These are phyloP conservation scores for Apamea crenata DNA, from an alignment of 2,888 invertebrate species.

Conservation along the genomic window DNA sequence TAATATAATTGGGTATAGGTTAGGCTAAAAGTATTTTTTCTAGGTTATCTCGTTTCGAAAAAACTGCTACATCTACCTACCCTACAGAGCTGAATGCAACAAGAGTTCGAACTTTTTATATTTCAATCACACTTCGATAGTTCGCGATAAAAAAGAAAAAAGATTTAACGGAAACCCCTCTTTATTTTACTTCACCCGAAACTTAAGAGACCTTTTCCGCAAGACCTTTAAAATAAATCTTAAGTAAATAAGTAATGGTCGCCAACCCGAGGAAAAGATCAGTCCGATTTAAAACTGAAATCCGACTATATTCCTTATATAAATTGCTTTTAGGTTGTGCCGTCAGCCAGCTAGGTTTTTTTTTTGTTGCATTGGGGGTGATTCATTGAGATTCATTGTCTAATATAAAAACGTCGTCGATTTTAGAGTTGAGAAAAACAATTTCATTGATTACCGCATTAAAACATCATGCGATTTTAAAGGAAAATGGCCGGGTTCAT, in stretches of 20 bases:
- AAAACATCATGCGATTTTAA: background rate
- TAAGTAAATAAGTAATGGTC: conserved; percentile 60
- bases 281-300: conserved; percentile 56
- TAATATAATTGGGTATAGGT: background rate
- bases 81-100: background rate
- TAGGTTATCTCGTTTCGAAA: background rate
- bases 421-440: background rate
- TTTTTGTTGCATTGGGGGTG: conserved; percentile 24
- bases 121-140: conserved; percentile 49
- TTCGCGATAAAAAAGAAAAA: conserved; percentile 37
- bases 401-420: background rate
- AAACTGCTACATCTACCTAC: no score
- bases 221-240: conserved; percentile 57
- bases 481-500: background rate
- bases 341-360: conserved; percentile 26
- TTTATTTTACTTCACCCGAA: conserved; percentile 45
- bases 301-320: conserved; percentile 54
- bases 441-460: background rate
- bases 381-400: conserved; percentile 20
- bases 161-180: conserved; percentile 23
- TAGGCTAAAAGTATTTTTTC: background rate
- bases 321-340: conserved; percentile 51
- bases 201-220: conserved; percentile 48
- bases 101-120: conserved; percentile 12
- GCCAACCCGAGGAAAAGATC: conserved; percentile 48